Evolutionary conservation across 53 echinoderm and acorn worm genomes (phyloP), one percentile per base, ranked within the genome.

Genomic region (Pentamera pediparva): DNA sequence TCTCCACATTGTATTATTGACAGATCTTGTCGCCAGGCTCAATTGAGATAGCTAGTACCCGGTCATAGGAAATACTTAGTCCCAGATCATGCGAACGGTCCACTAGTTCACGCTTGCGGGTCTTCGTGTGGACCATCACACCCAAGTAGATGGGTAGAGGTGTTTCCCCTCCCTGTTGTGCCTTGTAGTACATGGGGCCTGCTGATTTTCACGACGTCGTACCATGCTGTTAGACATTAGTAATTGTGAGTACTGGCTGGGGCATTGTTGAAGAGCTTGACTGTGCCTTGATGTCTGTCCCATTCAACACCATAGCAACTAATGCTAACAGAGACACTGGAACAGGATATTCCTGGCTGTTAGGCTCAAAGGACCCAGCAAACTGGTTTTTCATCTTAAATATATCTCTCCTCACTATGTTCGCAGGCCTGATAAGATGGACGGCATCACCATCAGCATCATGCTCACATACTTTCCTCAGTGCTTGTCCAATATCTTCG

Each of bases 21-120:
- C 75, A 33, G 6, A 75, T 56, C 34, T 56, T 35, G 27, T 37
- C 37, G 4, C 75, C 75, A 2, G 80, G 11, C 17, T 55, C 32
- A 12, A 31, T 51, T 4, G 80, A 81, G 6, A 80, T 19, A 4
- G 37, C 27, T 21, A 85, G 43, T 2, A 80, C 86, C 35, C 77
- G 25, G 67, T 75, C 85, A 57, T 85, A 80, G 27, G 75, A 85
- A 32, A 84, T 52, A 30, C 83, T 71, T 29, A 84, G 29, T 27
- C 78, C 72, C 37, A 62, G 35, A 17, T 76, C 25, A 21, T 38
- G 56, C 10, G 77, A n/a, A 41, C 26, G 63, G 21, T 77, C 69
- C 3, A 83, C 43, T 34, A 83, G 30, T 31, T 33, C 63, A 55
- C 57, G 34, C 33, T 65, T 76, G 15, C 83, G 39, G 6, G 83